Evolutionary conservation across 2,113 vertebrate genomes (phyloP), one percentile per base, ranked within the genome.

Genomic region (Cranoglanis bouderius): DNA sequence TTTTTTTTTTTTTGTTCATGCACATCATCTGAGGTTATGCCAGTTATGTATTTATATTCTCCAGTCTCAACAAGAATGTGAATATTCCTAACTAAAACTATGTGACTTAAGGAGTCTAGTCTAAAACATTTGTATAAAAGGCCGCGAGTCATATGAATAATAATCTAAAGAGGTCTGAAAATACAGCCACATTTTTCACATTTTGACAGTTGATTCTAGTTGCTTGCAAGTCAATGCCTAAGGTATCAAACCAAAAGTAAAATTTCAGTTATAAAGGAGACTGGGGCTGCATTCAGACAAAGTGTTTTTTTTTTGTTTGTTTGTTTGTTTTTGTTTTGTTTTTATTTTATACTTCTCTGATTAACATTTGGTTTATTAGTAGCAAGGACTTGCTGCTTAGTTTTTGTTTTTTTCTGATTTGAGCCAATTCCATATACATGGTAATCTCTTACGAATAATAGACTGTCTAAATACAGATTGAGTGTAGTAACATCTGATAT

Each of bases 191-290:
- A 55, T 32, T 81, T 55, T 29, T 55, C n/a, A 32, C 7, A 32
- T 38, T 55, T 82, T 61, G 19, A 82, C 13, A 26, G 35, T 59
- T 59, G 32, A 16, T 83, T 83, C 19, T 12, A 38, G 53, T 77
- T 77, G n/a, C 32, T 65, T 88, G 43, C 55, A 77, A 51, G 72
- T 32, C 29, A 16, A 16, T 80, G 14, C 16, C 7, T 40, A 82
- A 55, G 6, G 77, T 55, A 53, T 81, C 13, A 72, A 82, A 51
- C 38, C 43, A 81, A 51, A 67, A 46, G 0, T 40, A n/a, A 43
- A 51, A 74, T 59, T 61, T 61, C 43, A 82, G 43, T 72, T 80
- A 67, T 32, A 85, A 67, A 88, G 16, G 29, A 43, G 14, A 72
- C 32, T 29, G 21, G 14, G 21, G 46, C 32, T 82, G 24, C 32